phyloP scores from a whole-genome alignment of 53 echinoderm and acorn worm genomes.

The Holothuria scabra region DNA sequence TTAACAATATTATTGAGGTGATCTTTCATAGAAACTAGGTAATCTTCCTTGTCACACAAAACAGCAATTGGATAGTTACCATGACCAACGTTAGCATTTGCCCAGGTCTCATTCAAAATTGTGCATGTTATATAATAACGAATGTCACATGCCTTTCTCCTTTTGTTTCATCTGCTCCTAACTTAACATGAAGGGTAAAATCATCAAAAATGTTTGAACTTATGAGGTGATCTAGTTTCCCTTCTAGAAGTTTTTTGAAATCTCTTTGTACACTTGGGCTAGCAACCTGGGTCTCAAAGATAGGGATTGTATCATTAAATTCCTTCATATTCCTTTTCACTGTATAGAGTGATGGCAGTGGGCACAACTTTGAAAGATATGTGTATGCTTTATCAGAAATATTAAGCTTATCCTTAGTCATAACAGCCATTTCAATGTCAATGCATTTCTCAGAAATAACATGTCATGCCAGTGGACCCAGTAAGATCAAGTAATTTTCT shows the following conservation, averaged over 20 bases:
- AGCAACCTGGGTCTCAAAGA: not conserved
- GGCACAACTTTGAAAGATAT: not conserved
- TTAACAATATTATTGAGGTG: constrained; percentile 19
- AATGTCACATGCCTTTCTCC: constrained; percentile 2
- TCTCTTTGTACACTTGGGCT: not conserved
- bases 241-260: not conserved
- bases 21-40: not conserved
- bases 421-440: not conserved
- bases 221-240: not conserved
- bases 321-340: not conserved
- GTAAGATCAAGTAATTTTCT: not conserved
- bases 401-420: not conserved
- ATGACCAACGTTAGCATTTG: constrained; percentile 3
- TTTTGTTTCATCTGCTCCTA: not conserved
- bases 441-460: not conserved
- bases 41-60: constrained; percentile 25
- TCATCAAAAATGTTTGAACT: not conserved
- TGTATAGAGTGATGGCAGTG: not conserved
- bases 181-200: not conserved
- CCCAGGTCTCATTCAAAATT: not conserved
- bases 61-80: constrained; percentile 18
- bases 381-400: constrained; percentile 1
- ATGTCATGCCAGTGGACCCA: not conserved
- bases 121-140: constrained; percentile 9
- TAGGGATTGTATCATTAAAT: not conserved